Conservation (phyloP, 2,113 vertebrate genomes). For the Promerops cafer region DNA sequence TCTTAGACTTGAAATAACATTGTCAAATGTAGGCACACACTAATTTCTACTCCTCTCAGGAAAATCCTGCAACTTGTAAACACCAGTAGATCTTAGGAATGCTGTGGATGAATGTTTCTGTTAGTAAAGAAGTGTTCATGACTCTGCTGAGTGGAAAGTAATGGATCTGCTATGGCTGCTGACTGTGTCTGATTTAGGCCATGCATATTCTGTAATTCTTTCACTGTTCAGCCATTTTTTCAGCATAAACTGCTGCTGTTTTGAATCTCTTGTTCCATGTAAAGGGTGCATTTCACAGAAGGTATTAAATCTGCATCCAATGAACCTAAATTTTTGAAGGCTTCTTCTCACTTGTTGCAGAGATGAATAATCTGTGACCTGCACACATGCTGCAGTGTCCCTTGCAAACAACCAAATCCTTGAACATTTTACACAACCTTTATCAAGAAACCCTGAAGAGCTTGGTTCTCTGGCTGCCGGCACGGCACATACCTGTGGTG, state of each 20-base stretch:
- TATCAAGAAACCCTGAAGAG: neutral
- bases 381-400: neutral
- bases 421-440: neutral
- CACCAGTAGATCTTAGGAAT: neutral
- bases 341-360: neutral
- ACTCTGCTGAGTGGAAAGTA: neutral
- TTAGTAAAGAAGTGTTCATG: neutral
- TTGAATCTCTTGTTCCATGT: neutral
- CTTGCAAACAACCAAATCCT: neutral
- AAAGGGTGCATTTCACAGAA: neutral
- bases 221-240: neutral
- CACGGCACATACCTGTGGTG: rapidly evolving
- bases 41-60: neutral
- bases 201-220: neutral
- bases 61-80: neutral
- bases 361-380: neutral
- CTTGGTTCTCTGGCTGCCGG: neutral
- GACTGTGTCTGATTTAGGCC: neutral
- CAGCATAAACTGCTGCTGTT: neutral
- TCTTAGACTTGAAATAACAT: neutral
- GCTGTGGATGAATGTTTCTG: neutral
- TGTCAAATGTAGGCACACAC: neutral
- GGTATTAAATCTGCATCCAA: neutral
- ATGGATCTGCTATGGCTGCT: neutral
- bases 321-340: neutral